These are phyloP conservation scores for Hydrotaea cyrtoneurina DNA, from an alignment of 2,888 invertebrate genomes.

Conservation along the genomic window DNA sequence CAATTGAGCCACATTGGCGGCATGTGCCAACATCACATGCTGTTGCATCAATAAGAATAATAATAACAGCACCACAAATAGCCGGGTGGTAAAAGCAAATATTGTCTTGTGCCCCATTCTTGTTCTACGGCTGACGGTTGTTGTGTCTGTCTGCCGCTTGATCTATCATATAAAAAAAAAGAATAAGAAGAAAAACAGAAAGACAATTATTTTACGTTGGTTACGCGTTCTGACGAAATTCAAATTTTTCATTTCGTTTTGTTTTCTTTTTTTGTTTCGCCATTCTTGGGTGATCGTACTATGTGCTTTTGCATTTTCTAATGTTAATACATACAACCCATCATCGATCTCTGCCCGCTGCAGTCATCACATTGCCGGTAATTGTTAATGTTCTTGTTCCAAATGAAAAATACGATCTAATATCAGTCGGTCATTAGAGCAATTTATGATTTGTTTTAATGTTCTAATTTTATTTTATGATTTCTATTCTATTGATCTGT, in stretches of 20 bases:
- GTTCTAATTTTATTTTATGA: background rate
- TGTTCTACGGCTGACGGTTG: constrained; percentile 17
- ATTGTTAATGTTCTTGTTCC: too few relatives aligned
- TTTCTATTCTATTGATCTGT: background rate
- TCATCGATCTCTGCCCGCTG: too few relatives aligned
- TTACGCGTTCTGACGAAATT: too few relatives aligned
- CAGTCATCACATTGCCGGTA: too few relatives aligned
- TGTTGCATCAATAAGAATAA: constrained; percentile 39
- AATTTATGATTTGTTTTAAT: background rate
- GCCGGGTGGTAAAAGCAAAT: constrained; percentile 48
- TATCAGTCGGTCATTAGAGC: background rate
- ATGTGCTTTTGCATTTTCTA: too few relatives aligned
- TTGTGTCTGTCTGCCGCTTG: background rate
- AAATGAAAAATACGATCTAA: too few relatives aligned
- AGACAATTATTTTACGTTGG: background rate
- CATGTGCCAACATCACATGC: constrained; percentile 41
- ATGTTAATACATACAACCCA: too few relatives aligned
- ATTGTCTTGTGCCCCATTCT: constrained; percentile 19
- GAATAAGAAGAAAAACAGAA: background rate
- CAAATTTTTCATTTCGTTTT: too few relatives aligned
- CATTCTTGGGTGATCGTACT: too few relatives aligned
- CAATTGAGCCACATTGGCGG: constrained; percentile 69
- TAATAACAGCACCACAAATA: constrained; percentile 53
- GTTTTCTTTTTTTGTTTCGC: too few relatives aligned
- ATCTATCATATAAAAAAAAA: too few relatives aligned